Base-by-base conservation (phyloP, 2,113 vertebrate genomes). In the Motacilla tschutschensis region DNA sequence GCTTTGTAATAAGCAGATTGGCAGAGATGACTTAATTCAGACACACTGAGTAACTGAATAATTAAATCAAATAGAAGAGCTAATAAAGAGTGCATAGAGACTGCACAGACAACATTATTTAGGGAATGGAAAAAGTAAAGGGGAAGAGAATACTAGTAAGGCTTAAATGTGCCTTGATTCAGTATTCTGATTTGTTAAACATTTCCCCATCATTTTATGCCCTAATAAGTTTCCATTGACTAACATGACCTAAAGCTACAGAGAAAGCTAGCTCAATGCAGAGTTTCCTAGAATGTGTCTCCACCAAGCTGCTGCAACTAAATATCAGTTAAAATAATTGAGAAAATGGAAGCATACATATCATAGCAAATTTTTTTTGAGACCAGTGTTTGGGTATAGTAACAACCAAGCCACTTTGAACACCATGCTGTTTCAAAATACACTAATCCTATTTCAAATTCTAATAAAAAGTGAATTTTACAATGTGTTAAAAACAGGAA, bases 61-160 rank as follows among this genome's bases (percentile, higher is more conserved):
- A 95, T 95, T 87, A 93, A 92, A 94, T 91, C 79, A 89, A 94
- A 87, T 6, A 83, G 85, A 93, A 94, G 53, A 95, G 87, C 91
- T 89, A 95, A 94, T 95, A 83, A 85, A 74, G 85, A 89, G 62
- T 54, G 38, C 62, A 87, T 14, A 71, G 83, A 64, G 41, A 71
- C 77, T 64, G 53, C 57, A 85, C 44, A 85, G 80, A 79, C 59
- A 79, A 69, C 11, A 8, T 64, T 85, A 71, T 75, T 87, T 80
- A 74, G 57, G 29, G 48, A 76, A 89, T 38, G 24, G 66, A 89
- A 29, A 83, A 89, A 74, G 77, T 67, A 31, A 85, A 83, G 75
- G 46, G 44, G 67, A 90, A 87, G 48, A 79, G 51, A 87, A 59
- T 14, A 83, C 47, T 19, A 76, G 48, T 71, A 83, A 89, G 54